Evolutionary conservation across 2,888 invertebrate species (phyloP).

Genomic region (Helicoverpa assulta): DNA sequence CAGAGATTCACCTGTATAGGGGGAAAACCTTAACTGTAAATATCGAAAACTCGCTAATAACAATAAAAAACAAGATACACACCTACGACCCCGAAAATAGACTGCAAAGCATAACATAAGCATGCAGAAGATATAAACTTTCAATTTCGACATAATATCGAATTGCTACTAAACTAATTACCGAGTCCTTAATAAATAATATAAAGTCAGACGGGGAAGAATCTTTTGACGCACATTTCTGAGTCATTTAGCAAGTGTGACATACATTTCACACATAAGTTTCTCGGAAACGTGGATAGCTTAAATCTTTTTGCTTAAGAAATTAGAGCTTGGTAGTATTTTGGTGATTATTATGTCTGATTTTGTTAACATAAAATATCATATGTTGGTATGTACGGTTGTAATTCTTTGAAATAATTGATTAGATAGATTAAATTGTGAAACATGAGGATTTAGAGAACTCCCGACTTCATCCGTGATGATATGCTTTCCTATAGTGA

Average conservation of each 20-base stretch:
- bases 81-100: slow-evolving; percentile 13
- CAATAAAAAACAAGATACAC: neutral
- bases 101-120: slow-evolving; percentile 27
- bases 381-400: neutral
- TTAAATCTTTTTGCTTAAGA: slow-evolving; percentile 37
- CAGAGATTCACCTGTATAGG: too few relatives aligned
- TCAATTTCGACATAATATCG: slow-evolving; percentile 37
- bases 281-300: slow-evolving; percentile 38
- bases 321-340: slow-evolving; percentile 37
- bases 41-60: slow-evolving; percentile 5
- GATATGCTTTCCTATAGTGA: too few relatives aligned
- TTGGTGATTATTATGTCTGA: slow-evolving; percentile 11
- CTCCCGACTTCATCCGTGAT: neutral
- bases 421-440: too few relatives aligned
- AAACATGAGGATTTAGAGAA: too few relatives aligned
- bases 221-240: slow-evolving; percentile 18
- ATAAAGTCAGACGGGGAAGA: slow-evolving; percentile 20
- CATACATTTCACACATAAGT: slow-evolving; percentile 44
- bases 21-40: slow-evolving; percentile 17
- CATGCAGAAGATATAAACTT: slow-evolving; percentile 19
- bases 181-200: slow-evolving; percentile 31
- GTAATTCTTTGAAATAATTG: neutral
- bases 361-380: neutral
- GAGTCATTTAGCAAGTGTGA: slow-evolving; percentile 45
- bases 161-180: slow-evolving; percentile 41